phyloP scores from a whole-genome alignment of 2,113 vertebrate species.

The Corvus cornix region DNA sequence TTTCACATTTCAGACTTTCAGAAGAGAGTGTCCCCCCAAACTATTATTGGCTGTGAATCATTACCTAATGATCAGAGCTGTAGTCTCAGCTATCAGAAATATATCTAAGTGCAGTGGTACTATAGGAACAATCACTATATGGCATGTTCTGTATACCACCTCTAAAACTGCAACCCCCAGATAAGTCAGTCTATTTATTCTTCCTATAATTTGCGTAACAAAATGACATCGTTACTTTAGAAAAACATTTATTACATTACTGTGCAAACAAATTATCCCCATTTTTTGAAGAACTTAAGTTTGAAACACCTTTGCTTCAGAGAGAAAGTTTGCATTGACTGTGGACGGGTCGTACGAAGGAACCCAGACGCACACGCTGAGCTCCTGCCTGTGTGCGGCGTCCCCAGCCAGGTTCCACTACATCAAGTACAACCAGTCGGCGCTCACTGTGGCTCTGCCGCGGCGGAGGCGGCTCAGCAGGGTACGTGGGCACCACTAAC shows the following conservation, averaged over 20 bases:
- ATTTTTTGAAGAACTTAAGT: neutral
- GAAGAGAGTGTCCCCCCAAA: fast-evolving
- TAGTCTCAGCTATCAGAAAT: neutral
- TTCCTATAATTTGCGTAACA: neutral
- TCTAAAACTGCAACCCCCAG: neutral
- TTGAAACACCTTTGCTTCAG: slow-evolving; percentile 35
- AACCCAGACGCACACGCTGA: slow-evolving; percentile 8
- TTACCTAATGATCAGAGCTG: fast-evolving
- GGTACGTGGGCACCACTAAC: neutral
- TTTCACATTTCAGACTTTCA: neutral
- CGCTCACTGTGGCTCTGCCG: neutral
- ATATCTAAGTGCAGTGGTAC: neutral
- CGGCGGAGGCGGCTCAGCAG: slow-evolving; percentile 39
- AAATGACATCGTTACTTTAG: neutral
- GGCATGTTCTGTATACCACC: fast-evolving
- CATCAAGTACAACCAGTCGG: slow-evolving; percentile 69
- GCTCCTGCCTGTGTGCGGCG: slow-evolving; percentile 11
- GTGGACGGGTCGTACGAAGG: slow-evolving; percentile 77
- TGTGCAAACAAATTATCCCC: neutral
- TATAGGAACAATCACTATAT: neutral
- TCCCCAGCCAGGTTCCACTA: slow-evolving; percentile 73
- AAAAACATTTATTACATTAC: neutral
- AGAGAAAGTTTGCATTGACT: slow-evolving; percentile 63
- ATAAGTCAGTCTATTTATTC: neutral
- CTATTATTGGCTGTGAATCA: neutral